phyloP scores from a whole-genome alignment of 2,888 invertebrate species.

The Drosophila vallismaia region DNA sequence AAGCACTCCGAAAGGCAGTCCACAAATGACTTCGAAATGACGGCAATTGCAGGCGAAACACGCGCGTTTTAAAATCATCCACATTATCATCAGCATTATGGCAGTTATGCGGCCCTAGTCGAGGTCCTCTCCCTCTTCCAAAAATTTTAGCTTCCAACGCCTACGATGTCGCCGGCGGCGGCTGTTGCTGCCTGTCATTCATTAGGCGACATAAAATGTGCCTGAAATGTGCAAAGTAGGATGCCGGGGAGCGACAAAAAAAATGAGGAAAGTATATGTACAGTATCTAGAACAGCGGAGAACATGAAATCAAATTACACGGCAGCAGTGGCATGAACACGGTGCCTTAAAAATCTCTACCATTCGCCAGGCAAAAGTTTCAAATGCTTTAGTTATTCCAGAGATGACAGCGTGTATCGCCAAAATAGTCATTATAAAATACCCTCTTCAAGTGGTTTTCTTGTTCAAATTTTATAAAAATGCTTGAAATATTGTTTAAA shows the following conservation, averaged over 20 bases:
- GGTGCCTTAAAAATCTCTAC: slow-evolving; percentile 51
- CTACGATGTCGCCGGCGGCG: slow-evolving; percentile 44
- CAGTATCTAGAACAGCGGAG: slow-evolving; percentile 37
- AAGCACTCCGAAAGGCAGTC: slow-evolving; percentile 40
- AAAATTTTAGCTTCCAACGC: slow-evolving; percentile 6
- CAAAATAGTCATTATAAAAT: background rate
- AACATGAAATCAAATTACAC: slow-evolving; percentile 76
- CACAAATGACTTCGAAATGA: slow-evolving; percentile 73
- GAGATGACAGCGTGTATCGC: slow-evolving; percentile 7
- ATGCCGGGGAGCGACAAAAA: slow-evolving; percentile 44
- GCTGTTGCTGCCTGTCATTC: slow-evolving; percentile 71
- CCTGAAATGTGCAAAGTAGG: slow-evolving; percentile 56
- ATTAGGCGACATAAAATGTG: slow-evolving; percentile 66
- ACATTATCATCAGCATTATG: slow-evolving; percentile 79
- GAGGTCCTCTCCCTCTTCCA: background rate
- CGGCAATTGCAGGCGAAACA: slow-evolving; percentile 75
- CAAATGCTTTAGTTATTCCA: slow-evolving; percentile 54
- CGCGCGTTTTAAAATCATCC: slow-evolving; percentile 79
- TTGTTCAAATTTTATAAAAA: background rate
- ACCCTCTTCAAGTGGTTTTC: too few species aligned
- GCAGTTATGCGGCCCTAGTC: slow-evolving; percentile 67
- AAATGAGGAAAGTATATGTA: slow-evolving; percentile 28
- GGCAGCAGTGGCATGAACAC: slow-evolving; percentile 49
- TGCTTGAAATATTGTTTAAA: background rate
- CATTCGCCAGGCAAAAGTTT: slow-evolving; percentile 46